Evolutionary conservation across 2,797 vertebrate genomes (phyloP), one percentile per base, ranked within the genome.

Genomic region (Dicrostonyx torquatus): DNA sequence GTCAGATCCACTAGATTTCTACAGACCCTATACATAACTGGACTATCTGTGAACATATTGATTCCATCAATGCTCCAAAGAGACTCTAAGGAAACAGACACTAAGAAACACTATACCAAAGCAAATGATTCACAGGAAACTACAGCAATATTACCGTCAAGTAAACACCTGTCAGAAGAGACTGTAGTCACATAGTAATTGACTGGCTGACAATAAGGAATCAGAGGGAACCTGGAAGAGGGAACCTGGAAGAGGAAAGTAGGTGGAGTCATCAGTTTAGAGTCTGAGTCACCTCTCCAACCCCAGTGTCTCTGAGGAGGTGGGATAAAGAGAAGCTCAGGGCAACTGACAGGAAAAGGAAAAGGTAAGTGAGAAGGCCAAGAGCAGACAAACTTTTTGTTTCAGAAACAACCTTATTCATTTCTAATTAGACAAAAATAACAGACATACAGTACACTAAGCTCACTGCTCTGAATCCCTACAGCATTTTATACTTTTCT

Each of bases 171-270:
- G 37, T 91, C 80, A 80, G n/a, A 29, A 73, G 66, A 73, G 37
- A 95, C 87, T 70, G 5, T 0, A 93, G 82, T 55, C 75, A 86
- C 73, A 82, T 14, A 85, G 48, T 72, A 87, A 80, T 22, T 62
- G 55, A 91, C 90, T 64, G 72, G 70, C 79, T 92, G 66, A 64
- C 92, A 94, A 94, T 8, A 88, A 91, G 76, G 90, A 95, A 93
- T 72, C 78, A 77, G 15, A 95, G 84, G 26, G 24, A 95, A 96
- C 64, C 90, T 93, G 72, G 78, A 97, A 96, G 83, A 86, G 50
- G 88, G 90, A 96, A 96, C 64, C 90, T 93, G 72, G 78, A 97
- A 96, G 83, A 86, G 50, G 88, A 88, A 96, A 94, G 85, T 64
- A 87, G 93, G 95, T 2, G 1, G 83, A 70, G 79, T 83, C 88